A percentile compares a stretch with the other conserved stretches of the same genome.
Evolutionary conservation across 1,140 invertebrate genomes (phyloP).

Genomic region (Drusus annulatus): DNA sequence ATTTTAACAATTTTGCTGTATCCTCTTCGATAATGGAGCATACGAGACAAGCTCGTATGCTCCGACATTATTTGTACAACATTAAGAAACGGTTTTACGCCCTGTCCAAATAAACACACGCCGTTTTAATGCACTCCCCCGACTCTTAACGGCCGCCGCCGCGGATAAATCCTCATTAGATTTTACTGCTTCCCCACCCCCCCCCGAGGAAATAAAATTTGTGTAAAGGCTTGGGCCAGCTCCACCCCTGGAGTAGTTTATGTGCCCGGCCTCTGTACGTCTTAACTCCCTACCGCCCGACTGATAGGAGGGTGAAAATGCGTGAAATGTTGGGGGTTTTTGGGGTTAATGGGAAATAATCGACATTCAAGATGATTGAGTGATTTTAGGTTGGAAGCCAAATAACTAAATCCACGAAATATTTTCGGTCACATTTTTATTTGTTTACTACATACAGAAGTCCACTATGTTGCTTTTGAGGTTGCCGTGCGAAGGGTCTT

Average conservation of each 20-base stretch:
- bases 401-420: too few species aligned
- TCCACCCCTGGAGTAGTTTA: slow-evolving; percentile 43
- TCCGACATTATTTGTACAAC: slow-evolving; percentile 38
- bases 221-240: slow-evolving; percentile 52
- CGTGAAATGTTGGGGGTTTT: too few species aligned
- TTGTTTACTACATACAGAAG: too few species aligned
- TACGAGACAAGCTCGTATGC: background rate
- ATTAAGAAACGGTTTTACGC: slow-evolving; percentile 43
- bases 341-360: too few species aligned
- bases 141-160: slow-evolving; percentile 33
- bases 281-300: background rate
- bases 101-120: slow-evolving; percentile 43
- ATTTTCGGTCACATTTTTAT: too few species aligned
- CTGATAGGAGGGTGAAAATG: background rate
- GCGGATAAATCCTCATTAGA: slow-evolving; percentile 58
- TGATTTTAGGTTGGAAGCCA: too few species aligned
- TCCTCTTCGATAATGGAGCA: too few species aligned
- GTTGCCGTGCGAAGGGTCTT: too few species aligned
- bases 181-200: slow-evolving; percentile 54
- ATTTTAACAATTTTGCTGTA: too few species aligned
- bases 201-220: slow-evolving; percentile 57
- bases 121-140: slow-evolving; percentile 43
- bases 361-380: too few species aligned
- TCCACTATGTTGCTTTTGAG: too few species aligned
- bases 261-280: slow-evolving; percentile 36